phyloP scores from a whole-genome alignment of 2,797 vertebrate species.

The Anas flavirostris region DNA sequence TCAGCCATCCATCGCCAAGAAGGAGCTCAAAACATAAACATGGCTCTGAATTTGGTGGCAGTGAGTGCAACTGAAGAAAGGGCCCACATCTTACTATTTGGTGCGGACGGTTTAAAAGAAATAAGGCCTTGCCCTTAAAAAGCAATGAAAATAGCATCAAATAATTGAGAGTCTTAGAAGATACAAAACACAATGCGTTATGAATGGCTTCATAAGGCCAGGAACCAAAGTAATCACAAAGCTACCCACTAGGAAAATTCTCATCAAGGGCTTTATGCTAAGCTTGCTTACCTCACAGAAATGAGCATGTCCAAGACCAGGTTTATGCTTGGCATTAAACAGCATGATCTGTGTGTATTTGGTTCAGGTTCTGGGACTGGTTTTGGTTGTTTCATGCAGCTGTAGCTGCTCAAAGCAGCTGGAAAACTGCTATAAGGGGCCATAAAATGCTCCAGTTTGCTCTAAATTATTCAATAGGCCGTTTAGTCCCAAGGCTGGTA shows the following conservation, averaged over 20 bases:
- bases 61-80: not conserved
- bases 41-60: not conserved
- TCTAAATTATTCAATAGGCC: slow-evolving; percentile 23
- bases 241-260: not conserved
- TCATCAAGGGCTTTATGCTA: not conserved
- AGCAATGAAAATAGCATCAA: not conserved
- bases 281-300: not conserved
- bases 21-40: not conserved
- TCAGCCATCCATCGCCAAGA: not conserved
- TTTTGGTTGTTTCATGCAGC: not conserved
- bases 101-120: not conserved
- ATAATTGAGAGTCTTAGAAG: not conserved
- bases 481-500: not conserved
- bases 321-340: not conserved
- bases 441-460: not conserved
- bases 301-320: not conserved
- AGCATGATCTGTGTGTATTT: not conserved
- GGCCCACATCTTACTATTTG: not conserved
- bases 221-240: not conserved
- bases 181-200: not conserved
- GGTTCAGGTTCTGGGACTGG: not conserved
- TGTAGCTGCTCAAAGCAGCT: slow-evolving; percentile 5
- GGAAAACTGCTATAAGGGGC: not conserved
- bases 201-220: not conserved
- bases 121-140: not conserved